A percentile compares a stretch with the other conserved stretches of the same genome.
phyloP scores from a whole-genome alignment of 2,797 vertebrate genomes.

The Hippocampus kuda region DNA sequence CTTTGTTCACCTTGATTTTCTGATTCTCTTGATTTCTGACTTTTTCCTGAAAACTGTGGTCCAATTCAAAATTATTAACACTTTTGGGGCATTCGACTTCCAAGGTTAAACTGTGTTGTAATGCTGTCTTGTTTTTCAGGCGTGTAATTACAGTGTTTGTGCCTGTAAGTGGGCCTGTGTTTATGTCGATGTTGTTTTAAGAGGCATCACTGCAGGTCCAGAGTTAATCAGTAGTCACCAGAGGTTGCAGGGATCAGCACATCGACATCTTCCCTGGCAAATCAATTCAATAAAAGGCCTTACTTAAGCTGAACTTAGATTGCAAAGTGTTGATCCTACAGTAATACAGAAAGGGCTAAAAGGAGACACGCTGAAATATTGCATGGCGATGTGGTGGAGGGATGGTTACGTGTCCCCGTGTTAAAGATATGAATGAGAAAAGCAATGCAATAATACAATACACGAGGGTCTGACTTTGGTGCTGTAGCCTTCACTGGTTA shows the following conservation, averaged over 20 bases:
- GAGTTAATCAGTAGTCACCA: constrained; percentile 61
- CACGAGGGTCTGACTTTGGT: no score
- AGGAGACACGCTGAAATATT: constrained; percentile 16
- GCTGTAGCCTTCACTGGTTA: no score
- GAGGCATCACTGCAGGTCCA: constrained; percentile 33
- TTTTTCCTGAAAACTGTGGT: no score
- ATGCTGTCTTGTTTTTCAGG: constrained; percentile 33
- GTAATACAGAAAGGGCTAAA: constrained; percentile 8
- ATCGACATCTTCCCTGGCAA: constrained; percentile 55
- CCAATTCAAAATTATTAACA: background rate
- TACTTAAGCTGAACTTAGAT: constrained; percentile 51
- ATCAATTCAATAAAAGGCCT: constrained; percentile 61
- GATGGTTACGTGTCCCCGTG: background rate
- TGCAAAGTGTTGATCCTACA: constrained; percentile 31
- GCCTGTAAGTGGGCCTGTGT: constrained; percentile 10
- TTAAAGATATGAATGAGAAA: background rate
- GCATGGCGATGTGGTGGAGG: background rate
- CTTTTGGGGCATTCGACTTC: background rate
- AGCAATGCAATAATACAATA: no score
- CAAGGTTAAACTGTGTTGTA: background rate
- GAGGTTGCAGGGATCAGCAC: constrained; percentile 46
- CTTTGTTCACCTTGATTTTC: no score
- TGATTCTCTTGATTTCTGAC: no score
- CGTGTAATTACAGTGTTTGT: constrained; percentile 52
- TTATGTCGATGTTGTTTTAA: constrained; percentile 18